Percentiles rank a stretch among this genome's conserved stretches.
Conservation (phyloP, 2,797 vertebrate genomes). For the Pangasius sanitwongsei region DNA sequence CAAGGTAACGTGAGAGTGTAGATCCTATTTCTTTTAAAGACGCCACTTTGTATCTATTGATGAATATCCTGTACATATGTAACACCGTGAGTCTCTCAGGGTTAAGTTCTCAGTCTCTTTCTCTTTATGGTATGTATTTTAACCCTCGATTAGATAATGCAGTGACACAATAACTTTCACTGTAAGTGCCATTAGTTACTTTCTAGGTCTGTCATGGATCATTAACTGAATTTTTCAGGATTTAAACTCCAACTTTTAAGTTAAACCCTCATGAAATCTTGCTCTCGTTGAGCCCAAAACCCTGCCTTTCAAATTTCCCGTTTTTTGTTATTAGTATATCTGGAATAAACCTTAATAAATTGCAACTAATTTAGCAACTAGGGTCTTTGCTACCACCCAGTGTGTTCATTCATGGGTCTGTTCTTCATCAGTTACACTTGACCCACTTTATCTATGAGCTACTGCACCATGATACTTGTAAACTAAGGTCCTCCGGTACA, state of each 20-base stretch:
- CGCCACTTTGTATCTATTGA: neutral
- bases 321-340: neutral
- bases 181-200: neutral
- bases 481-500: neutral
- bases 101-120: neutral
- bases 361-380: neutral
- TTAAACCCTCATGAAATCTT: neutral
- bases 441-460: neutral
- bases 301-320: neutral
- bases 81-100: neutral
- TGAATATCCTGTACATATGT: neutral
- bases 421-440: neutral
- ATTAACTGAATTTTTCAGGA: neutral
- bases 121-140: neutral
- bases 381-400: neutral
- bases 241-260: neutral
- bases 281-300: neutral
- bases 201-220: neutral
- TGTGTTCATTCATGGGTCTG: neutral
- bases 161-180: neutral
- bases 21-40: slow-evolving; percentile 13
- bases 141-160: neutral
- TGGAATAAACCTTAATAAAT: neutral
- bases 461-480: neutral
- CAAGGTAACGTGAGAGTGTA: neutral